Evolutionary conservation across 2,113 vertebrate genomes (phyloP), one percentile per base, ranked within the genome.

Genomic region (Machaerirhynchus nigripectus): DNA sequence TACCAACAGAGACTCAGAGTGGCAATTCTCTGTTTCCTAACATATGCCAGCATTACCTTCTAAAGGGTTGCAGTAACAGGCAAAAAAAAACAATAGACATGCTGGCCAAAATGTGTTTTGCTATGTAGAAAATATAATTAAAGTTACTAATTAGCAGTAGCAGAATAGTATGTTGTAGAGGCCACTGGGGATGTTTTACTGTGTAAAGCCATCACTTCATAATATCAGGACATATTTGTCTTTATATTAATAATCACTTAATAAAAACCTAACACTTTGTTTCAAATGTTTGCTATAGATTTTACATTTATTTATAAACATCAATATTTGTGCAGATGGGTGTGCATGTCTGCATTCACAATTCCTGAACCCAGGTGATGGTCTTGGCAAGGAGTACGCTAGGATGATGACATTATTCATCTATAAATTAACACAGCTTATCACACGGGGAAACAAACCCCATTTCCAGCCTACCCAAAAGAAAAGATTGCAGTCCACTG

Each of bases 1-100:
- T 2, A 35, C 3, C 39, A 55, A 10, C 24, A 61, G 37, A 71
- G 44, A 74, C 46, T 23, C 16, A 30, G 52, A 85, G 31, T 1
- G 22, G 23, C 42, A 90, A 46, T 23, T 47, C 46, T 44, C 57
- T 65, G 23, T 15, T 69, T 84, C 31, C 33, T 42, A 33, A 61
- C 7, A 50, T 2, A 18, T 20, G 15, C 9, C 40, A 40, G 17
- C 18, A n/a, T 28, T 26, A 13, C 28, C 47, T 50, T 30, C 44
- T 37, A 1, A 80, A 77, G 13, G 4, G 17, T 6, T 79, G 20
- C n/a, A 76, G 3, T 35, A 47, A 69, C 2, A 7, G 4, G 19
- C 7, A 1, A 1, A 7, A 40, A 40, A 40, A 53, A 8, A 0
- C 13, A 69, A 33, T 0, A 39, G 46, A 24, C 9, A 9, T 49